Percentiles rank a stretch among this genome's conserved stretches.
Conservation (phyloP, 2,797 vertebrate species). For the Holocentrus rufus region DNA sequence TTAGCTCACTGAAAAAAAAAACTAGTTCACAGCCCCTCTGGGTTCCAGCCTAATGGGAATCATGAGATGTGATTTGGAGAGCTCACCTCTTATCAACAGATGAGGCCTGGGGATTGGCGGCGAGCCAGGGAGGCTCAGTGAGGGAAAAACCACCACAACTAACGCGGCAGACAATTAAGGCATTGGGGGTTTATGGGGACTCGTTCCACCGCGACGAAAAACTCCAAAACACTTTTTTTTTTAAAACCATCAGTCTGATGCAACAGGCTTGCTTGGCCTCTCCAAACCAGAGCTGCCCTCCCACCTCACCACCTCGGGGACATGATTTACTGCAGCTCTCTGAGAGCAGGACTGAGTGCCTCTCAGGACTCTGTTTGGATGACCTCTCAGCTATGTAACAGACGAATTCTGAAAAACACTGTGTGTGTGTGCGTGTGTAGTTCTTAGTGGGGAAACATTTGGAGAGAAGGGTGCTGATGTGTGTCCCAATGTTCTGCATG, state of each 20-base stretch:
- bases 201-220: not conserved
- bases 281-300: slow-evolving; percentile 66
- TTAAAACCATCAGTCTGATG: slow-evolving; percentile 60
- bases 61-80: slow-evolving; percentile 59
- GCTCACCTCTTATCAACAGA: slow-evolving; percentile 50
- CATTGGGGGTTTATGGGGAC: slow-evolving; percentile 23
- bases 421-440: slow-evolving; percentile 33
- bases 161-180: slow-evolving; percentile 26
- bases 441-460: slow-evolving; percentile 58
- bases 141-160: slow-evolving; percentile 12
- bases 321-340: slow-evolving; percentile 72
- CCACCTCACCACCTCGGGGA: slow-evolving; percentile 66
- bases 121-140: slow-evolving; percentile 16
- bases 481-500: slow-evolving; percentile 57
- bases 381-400: slow-evolving; percentile 76
- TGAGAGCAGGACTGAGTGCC: slow-evolving; percentile 66
- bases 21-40: slow-evolving; percentile 31
- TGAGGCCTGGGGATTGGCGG: slow-evolving; percentile 32
- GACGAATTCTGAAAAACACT: slow-evolving; percentile 69
- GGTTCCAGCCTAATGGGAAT: slow-evolving; percentile 59
- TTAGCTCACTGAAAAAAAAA: slow-evolving; percentile 16
- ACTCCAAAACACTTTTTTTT: slow-evolving; percentile 55
- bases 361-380: slow-evolving; percentile 75
- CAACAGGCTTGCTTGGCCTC: slow-evolving; percentile 60
- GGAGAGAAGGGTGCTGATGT: slow-evolving; percentile 54